These are phyloP conservation scores for Gymnogyps californianus DNA, from an alignment of 2,113 vertebrate species.

Conservation along the genomic window DNA sequence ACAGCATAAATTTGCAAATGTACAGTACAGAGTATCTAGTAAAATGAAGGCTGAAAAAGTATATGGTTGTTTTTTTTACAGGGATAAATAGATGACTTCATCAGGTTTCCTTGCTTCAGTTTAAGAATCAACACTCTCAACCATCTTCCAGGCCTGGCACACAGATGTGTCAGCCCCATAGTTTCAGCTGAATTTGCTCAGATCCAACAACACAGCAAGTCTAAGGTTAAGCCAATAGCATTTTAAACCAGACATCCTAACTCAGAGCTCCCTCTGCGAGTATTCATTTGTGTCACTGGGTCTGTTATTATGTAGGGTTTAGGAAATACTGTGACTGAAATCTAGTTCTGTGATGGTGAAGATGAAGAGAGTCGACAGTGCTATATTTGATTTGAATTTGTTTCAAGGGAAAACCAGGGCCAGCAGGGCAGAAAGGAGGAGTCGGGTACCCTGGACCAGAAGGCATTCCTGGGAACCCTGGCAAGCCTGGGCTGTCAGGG, in stretches of 20 bases:
- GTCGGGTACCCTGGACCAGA: slow-evolving; percentile 82
- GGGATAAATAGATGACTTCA: neutral
- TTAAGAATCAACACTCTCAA: neutral
- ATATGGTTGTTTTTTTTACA: neutral
- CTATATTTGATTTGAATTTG: neutral
- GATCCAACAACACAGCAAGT: neutral
- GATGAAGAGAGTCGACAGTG: neutral
- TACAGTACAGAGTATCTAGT: neutral
- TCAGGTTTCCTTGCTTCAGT: neutral
- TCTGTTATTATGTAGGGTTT: neutral
- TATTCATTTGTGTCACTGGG: neutral
- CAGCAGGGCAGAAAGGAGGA: slow-evolving; percentile 78
- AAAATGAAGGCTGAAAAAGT: neutral
- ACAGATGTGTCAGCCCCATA: neutral
- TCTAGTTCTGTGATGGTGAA: neutral
- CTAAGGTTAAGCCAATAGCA: neutral
- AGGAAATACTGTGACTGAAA: neutral
- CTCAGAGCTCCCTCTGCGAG: neutral
- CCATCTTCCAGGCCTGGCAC: neutral
- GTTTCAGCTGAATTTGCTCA: neutral
- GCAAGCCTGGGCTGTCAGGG: slow-evolving; percentile 81
- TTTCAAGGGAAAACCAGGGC: slow-evolving; percentile 83
- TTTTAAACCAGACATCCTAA: neutral
- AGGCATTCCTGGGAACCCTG: slow-evolving; percentile 79
- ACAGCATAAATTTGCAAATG: neutral